These are phyloP conservation scores for Xanthostigma xanthostigma DNA, from an alignment of 2,888 invertebrate genomes.

Conservation along the genomic window DNA sequence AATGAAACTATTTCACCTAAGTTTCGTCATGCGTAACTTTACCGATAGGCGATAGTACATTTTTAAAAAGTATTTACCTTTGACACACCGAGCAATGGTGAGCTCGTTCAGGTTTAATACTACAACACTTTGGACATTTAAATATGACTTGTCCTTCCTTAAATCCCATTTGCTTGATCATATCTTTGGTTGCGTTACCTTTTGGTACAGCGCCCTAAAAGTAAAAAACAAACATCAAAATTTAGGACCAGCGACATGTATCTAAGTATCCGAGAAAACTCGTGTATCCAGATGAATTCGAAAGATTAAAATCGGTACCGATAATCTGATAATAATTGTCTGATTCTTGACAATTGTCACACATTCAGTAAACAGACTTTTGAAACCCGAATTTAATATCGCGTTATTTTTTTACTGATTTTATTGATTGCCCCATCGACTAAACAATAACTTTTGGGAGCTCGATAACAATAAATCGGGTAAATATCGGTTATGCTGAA, in stretches of 20 bases:
- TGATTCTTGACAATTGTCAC: too few species aligned
- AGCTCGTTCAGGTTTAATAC: slow-evolving; percentile 89
- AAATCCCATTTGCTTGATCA: slow-evolving; percentile 86
- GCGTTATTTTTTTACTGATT: too few species aligned
- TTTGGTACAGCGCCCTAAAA: slow-evolving; percentile 82
- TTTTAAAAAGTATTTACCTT: slow-evolving; percentile 39
- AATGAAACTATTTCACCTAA: neutral
- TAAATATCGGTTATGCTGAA: too few species aligned
- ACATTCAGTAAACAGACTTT: too few species aligned
- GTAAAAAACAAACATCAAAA: slow-evolving; percentile 8
- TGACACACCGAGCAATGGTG: slow-evolving; percentile 94
- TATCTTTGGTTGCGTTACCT: slow-evolving; percentile 90
- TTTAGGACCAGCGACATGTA: too few species aligned
- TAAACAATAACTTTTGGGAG: too few species aligned
- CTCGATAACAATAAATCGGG: too few species aligned
- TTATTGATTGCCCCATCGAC: too few species aligned
- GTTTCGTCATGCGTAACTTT: slow-evolving; percentile 1
- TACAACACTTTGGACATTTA: slow-evolving; percentile 92
- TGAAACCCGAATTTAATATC: too few species aligned
- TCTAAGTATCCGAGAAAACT: neutral
- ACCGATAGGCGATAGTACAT: too few species aligned
- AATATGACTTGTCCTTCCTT: slow-evolving; percentile 85
- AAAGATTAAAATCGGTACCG: slow-evolving; percentile 2
- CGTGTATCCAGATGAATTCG: neutral
- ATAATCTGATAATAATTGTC: neutral